phyloP scores from a whole-genome alignment of 2,113 vertebrate genomes.

The Cebidichthys violaceus region DNA sequence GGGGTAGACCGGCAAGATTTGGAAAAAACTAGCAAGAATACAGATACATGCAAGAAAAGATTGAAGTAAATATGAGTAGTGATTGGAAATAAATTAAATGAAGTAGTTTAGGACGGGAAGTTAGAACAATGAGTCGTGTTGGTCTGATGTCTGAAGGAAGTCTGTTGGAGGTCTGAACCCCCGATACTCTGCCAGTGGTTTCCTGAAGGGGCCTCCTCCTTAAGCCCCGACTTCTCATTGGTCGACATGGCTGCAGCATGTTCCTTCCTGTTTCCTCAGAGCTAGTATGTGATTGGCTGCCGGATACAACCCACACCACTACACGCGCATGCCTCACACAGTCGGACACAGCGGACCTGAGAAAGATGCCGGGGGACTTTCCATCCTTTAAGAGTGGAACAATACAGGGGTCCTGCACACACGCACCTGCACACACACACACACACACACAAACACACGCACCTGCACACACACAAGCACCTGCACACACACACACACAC shows the following conservation, averaged over 20 bases:
- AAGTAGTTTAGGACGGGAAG: not conserved
- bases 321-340: conserved; percentile 26
- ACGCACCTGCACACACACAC: conserved; percentile 4
- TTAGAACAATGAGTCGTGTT: conserved; percentile 11
- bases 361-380: conserved; percentile 69
- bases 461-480: not conserved
- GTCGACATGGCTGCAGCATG: conserved; percentile 15
- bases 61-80: not conserved
- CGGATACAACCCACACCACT: conserved; percentile 22
- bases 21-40: not conserved
- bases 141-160: conserved; percentile 42
- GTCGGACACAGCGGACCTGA: conserved; percentile 35
- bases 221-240: conserved; percentile 56
- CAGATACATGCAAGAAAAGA: not conserved
- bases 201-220: conserved; percentile 67
- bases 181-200: conserved; percentile 44
- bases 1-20: not conserved
- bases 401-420: conserved; percentile 22
- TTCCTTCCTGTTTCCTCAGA: conserved; percentile 76
- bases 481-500: not conserved
- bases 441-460: not conserved
- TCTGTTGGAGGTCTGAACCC: conserved; percentile 53
- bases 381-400: conserved; percentile 48
- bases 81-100: not conserved
- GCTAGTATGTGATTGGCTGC: conserved; percentile 43